phyloP scores from a whole-genome alignment of 92 coral and sea anemone species.

The Chrysogorgia sp. region DNA sequence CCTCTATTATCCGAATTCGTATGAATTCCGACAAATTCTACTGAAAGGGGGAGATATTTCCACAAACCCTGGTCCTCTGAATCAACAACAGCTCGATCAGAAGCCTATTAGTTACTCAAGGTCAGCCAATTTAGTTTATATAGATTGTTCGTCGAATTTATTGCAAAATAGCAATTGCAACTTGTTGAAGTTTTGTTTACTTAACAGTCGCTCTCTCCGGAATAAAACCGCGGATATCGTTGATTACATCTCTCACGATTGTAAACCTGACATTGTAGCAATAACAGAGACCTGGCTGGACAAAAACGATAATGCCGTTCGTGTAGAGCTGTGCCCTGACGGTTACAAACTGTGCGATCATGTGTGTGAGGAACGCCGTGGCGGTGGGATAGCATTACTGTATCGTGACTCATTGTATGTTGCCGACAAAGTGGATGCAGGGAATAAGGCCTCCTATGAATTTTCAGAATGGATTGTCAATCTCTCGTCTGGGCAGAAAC shows the following conservation, averaged over 20 bases:
- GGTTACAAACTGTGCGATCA: constrained; percentile 31
- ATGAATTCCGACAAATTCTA: constrained; percentile 10
- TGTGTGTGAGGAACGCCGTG: constrained; percentile 9
- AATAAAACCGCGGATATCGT: constrained; percentile 38
- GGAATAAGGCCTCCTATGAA: constrained; percentile 54
- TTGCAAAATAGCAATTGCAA: no score
- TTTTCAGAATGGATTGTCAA: constrained; percentile 52
- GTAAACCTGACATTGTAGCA: constrained; percentile 28
- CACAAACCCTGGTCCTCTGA: constrained; percentile 21
- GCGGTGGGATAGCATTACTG: constrained; percentile 32
- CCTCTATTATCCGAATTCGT: constrained; percentile 13
- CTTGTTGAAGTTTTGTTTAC: constrained; percentile 10
- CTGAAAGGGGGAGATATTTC: constrained; percentile 26
- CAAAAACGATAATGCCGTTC: constrained; percentile 29
- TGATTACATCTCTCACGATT: constrained; percentile 20
- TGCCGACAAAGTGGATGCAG: constrained; percentile 46
- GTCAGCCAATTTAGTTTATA: no score
- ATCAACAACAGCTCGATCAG: constrained; percentile 15
- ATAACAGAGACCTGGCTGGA: constrained; percentile 36
- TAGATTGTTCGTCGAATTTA: no score
- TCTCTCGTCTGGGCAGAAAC: not conserved
- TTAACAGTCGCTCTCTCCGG: constrained; percentile 39
- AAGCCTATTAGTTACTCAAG: constrained; percentile 11
- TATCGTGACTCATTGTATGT: constrained; percentile 34
- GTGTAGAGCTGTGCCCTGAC: constrained; percentile 40